Evolutionary conservation across 1,140 invertebrate genomes (phyloP).

Genomic region (Sitobion miscanthi): DNA sequence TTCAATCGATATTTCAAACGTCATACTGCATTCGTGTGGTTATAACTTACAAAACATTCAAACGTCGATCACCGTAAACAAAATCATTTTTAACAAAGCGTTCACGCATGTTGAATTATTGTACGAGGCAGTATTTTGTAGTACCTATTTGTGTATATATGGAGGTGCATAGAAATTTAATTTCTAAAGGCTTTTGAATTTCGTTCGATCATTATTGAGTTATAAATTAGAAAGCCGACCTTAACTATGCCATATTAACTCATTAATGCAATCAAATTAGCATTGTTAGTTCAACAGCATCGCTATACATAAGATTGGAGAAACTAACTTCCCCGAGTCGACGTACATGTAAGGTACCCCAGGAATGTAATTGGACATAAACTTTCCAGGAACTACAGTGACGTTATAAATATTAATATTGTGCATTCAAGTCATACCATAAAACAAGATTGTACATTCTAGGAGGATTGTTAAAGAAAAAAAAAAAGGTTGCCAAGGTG

Average conservation of each 20-base stretch:
- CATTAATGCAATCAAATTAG: constrained; percentile 14
- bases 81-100: neutral
- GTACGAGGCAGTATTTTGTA: neutral
- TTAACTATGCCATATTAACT: neutral
- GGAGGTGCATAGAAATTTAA: neutral
- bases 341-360: neutral
- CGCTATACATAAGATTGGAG: neutral
- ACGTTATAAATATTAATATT: constrained; percentile 55
- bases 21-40: neutral
- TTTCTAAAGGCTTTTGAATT: neutral
- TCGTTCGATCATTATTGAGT: neutral
- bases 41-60: neutral
- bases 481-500: neutral
- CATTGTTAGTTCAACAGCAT: neutral
- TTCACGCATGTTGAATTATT: neutral
- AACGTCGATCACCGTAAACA: neutral
- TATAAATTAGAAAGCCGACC: neutral
- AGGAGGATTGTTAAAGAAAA: neutral
- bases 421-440: constrained; percentile 32
- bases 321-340: constrained; percentile 5
- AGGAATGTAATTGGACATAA: constrained; percentile 49
- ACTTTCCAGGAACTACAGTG: neutral
- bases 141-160: neutral
- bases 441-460: constrained; percentile 12
- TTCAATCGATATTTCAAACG: neutral